Base-by-base conservation (phyloP, 2,888 invertebrate species). In the Frankliniella fusca region DNA sequence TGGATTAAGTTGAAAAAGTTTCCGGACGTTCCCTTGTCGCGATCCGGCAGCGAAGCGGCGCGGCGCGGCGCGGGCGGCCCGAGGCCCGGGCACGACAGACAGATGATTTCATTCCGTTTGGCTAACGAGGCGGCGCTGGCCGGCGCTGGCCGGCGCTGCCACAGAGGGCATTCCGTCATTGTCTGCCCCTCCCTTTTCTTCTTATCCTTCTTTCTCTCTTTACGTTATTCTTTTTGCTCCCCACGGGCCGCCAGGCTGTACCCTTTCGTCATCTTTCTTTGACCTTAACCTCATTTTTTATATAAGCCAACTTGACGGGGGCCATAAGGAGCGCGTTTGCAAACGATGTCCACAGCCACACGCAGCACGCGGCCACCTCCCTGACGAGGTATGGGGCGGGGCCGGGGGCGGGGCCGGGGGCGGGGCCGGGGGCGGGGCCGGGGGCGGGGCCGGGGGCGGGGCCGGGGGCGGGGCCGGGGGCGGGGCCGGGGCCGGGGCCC, bases 21-120 rank as follows among this genome's bases (percentile, higher is more conserved):
- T 38, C 3, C 38, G 38, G 38, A 38, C 38, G 38, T 38, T 38
- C 38, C 38, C 38, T 38, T 5, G 5, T 38, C 38, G 38, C 38
- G 38, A 38, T 38, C 38, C 5, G 38, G 38, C 38, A 38, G 38
- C 38, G 38, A 3, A 38, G 38, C 38, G 38, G 38, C 38, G 38
- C 38, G 38, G 3, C 3, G 38, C 38, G 61, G 20, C 61, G 11
- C 3, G 61, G 38, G 61, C 61, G 18, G 54, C 70, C 23, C 70
- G 23, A 12, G 11, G 3, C 23, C 70, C 54, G 23, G 70, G 11
- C 70, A 27, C 70, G 70, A 76, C 70, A 27, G 70, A 76, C 70
- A 27, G 70, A 76, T 76, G 70, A 76, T 76, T 76, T 76, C 70
- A 76, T 76, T 76, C 70, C 70, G 70, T 76, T 70, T 70, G 70